These are phyloP conservation scores for Todus mexicanus DNA, from an alignment of 2,797 vertebrate genomes.

Conservation along the genomic window DNA sequence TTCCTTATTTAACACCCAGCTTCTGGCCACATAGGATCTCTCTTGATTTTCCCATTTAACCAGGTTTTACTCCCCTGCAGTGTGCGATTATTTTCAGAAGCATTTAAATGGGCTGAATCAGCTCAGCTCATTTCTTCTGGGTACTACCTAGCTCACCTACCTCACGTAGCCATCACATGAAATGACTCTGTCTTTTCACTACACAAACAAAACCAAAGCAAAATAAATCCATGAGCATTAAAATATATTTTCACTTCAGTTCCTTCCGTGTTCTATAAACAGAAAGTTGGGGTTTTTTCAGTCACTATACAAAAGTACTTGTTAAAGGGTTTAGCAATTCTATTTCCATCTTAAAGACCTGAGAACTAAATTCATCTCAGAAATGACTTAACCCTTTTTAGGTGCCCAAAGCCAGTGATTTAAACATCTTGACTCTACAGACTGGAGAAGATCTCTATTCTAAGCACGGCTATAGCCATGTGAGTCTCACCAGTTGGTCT, in stretches of 20 bases:
- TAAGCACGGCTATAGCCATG: background rate
- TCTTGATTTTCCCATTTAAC: background rate
- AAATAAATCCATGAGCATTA: background rate
- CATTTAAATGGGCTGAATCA: background rate
- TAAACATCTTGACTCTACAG: background rate
- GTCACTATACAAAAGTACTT: background rate
- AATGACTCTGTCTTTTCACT: background rate
- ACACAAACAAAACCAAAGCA: background rate
- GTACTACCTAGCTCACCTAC: background rate
- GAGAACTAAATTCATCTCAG: background rate
- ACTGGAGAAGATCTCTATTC: background rate
- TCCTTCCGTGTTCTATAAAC: background rate
- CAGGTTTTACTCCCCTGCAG: background rate
- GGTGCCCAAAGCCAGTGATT: background rate
- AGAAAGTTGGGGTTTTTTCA: background rate
- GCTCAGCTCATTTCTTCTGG: background rate
- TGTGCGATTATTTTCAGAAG: background rate
- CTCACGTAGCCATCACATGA: background rate
- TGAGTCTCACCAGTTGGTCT: conserved; percentile 45
- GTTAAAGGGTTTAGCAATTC: background rate
- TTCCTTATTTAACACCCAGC: background rate
- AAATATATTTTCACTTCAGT: background rate
- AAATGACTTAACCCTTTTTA: background rate
- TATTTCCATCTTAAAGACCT: background rate
- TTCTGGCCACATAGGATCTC: background rate